Evolutionary conservation across 2,113 vertebrate genomes (phyloP).

Genomic region (Dipodomys spectabilis): DNA sequence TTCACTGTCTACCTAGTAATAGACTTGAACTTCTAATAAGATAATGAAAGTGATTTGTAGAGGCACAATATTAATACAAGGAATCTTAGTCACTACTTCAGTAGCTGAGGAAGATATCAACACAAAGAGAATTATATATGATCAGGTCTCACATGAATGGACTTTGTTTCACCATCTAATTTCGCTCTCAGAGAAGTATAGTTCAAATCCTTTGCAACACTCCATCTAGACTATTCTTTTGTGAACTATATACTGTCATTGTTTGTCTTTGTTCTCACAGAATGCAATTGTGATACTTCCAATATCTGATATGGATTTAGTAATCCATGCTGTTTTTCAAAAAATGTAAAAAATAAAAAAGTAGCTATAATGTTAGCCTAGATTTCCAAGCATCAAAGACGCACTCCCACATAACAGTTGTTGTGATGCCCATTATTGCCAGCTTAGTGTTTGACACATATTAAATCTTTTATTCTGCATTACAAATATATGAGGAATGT

Average conservation of each 20-base stretch:
- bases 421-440: not conserved
- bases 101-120: not conserved
- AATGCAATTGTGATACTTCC: not conserved
- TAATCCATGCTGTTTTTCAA: not conserved
- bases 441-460: not conserved
- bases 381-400: not conserved
- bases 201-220: not conserved
- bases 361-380: not conserved
- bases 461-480: not conserved
- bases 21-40: constrained; percentile 13
- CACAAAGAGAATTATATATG: not conserved
- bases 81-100: not conserved
- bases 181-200: not conserved
- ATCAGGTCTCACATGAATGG: not conserved
- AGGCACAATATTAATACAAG: not conserved
- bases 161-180: not conserved
- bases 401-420: not conserved
- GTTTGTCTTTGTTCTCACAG: constrained; percentile 24
- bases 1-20: constrained; percentile 38
- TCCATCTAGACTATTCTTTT: not conserved
- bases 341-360: not conserved
- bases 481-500: not conserved
- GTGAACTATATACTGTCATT: not conserved
- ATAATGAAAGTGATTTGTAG: constrained; percentile 30
- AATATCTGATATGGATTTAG: not conserved